Evolutionary conservation across 2,113 vertebrate species (phyloP).

Genomic region (Engystomops pustulosus): DNA sequence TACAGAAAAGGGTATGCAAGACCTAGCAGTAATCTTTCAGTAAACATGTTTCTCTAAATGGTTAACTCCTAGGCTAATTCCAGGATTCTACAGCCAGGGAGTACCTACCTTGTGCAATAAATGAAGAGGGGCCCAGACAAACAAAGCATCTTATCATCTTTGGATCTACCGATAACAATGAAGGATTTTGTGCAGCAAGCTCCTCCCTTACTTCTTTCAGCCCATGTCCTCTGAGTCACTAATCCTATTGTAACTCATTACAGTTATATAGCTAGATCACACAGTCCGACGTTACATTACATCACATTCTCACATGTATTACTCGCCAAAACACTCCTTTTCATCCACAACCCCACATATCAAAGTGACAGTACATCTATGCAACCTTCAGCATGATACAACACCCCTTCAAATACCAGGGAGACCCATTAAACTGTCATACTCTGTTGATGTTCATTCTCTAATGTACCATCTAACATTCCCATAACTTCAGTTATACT

Average conservation of each 20-base stretch:
- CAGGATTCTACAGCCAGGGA: neutral
- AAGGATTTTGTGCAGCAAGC: too few species aligned
- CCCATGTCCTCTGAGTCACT: neutral
- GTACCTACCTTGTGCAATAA: neutral
- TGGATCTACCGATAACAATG: too few species aligned
- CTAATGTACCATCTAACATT: neutral
- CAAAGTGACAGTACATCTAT: neutral
- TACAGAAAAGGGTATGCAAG: neutral
- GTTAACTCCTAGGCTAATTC: too few species aligned
- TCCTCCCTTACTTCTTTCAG: neutral
- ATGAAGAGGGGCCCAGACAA: neutral
- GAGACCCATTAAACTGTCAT: neutral
- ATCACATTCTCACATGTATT: neutral
- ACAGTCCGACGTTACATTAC: neutral
- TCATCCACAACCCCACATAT: neutral
- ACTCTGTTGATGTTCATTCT: neutral
- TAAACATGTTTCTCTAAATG: too few species aligned
- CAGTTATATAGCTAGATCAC: neutral
- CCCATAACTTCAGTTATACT: neutral
- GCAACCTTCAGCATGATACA: neutral
- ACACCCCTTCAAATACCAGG: neutral
- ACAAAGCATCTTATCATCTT: neutral
- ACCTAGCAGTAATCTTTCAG: neutral
- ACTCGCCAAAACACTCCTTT: slow-evolving; percentile 1
- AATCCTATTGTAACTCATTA: neutral